These are phyloP conservation scores for Galeruca laticollis DNA, from an alignment of 2,888 invertebrate species.

Conservation along the genomic window DNA sequence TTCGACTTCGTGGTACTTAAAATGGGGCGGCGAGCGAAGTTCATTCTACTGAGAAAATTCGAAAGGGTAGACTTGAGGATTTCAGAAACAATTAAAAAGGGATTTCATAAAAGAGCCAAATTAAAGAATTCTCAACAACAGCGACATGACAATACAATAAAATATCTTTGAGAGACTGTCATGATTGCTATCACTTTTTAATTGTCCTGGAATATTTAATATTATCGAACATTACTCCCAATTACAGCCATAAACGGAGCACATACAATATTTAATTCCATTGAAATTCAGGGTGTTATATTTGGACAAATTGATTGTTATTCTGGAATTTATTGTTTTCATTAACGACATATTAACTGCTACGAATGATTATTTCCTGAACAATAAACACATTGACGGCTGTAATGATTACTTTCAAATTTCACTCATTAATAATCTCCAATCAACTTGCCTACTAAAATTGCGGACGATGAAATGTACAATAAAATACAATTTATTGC, in stretches of 20 bases:
- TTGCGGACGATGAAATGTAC: not conserved
- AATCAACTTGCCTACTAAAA: not conserved
- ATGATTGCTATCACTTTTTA: not conserved
- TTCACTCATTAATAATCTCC: not conserved
- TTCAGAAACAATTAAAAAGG: not conserved
- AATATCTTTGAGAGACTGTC: not conserved
- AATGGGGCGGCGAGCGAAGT: too few relatives aligned
- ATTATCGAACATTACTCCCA: not conserved
- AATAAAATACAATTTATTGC: not conserved
- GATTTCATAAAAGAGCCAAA: not conserved
- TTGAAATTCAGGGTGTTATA: not conserved
- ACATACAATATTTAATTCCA: not conserved
- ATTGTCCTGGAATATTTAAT: not conserved
- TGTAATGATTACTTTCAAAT: not conserved
- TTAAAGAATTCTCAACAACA: too few relatives aligned
- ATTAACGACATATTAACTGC: not conserved
- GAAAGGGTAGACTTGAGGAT: not conserved
- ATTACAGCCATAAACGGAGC: not conserved
- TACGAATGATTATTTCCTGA: not conserved
- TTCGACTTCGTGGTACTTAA: too few relatives aligned
- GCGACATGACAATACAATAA: not conserved
- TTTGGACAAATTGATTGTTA: not conserved
- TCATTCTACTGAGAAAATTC: not conserved
- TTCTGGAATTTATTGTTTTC: not conserved
- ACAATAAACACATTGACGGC: not conserved